phyloP scores from a whole-genome alignment of 2,797 vertebrate genomes.

The Oceanodroma leucorhoa region DNA sequence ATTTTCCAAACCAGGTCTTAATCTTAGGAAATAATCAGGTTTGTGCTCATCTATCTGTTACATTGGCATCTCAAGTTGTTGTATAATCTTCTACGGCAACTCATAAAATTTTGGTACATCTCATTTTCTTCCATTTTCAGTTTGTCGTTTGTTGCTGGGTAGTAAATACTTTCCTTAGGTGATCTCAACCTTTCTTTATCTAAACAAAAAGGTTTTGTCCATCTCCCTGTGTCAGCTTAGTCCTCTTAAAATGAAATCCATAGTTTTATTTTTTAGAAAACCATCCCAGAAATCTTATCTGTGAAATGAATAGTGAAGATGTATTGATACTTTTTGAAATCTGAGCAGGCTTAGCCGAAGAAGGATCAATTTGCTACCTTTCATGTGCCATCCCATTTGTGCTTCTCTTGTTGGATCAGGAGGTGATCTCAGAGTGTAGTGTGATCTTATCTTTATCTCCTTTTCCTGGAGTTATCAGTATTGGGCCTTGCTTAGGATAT shows the following conservation, averaged over 20 bases:
- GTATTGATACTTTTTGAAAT: background rate
- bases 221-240: background rate
- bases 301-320: background rate
- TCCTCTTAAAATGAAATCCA: background rate
- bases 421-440: background rate
- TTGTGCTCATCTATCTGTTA: background rate
- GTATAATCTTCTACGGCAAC: background rate
- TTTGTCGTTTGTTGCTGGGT: accelerated
- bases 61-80: background rate
- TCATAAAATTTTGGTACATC: background rate
- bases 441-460: background rate
- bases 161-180: background rate
- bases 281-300: background rate
- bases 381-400: background rate
- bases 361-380: background rate
- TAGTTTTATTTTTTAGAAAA: background rate
- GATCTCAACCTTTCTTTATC: background rate
- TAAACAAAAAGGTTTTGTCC: background rate
- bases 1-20: background rate
- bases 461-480: background rate
- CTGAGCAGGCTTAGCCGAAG: background rate
- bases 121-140: background rate
- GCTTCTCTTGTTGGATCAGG: background rate
- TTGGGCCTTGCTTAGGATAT: background rate
- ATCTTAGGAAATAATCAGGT: background rate